Percentiles rank a stretch among this genome's conserved stretches.
Conservation (phyloP, 2,113 vertebrate genomes). For the Ictalurus furcatus region DNA sequence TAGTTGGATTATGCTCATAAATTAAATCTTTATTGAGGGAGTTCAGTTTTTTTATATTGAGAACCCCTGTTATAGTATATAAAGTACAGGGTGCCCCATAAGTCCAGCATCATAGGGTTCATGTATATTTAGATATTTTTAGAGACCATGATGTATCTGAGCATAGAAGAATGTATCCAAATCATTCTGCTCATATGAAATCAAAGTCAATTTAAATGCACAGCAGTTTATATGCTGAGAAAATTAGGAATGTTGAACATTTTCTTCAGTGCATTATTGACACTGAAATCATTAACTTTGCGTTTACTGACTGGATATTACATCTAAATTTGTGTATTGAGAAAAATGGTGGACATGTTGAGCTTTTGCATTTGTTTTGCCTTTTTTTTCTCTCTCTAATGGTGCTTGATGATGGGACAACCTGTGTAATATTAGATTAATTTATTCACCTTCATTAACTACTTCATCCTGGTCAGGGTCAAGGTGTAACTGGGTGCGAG, state of each 20-base stretch:
- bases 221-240: too few relatives aligned
- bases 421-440: not conserved
- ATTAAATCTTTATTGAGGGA: not conserved
- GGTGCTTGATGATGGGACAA: not conserved
- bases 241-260: not conserved
- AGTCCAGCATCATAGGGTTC: too few relatives aligned
- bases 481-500: not conserved
- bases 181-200: too few relatives aligned
- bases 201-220: too few relatives aligned
- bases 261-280: not conserved
- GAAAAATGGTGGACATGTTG: too few relatives aligned
- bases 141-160: too few relatives aligned
- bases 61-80: too few relatives aligned
- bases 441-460: not conserved
- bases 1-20: not conserved
- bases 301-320: not conserved
- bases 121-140: too few relatives aligned
- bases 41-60: not conserved
- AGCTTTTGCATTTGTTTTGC: too few relatives aligned
- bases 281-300: not conserved
- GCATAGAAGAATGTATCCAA: too few relatives aligned
- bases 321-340: not conserved
- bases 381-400: not conserved
- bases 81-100: too few relatives aligned
- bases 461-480: too few relatives aligned